Evolutionary conservation across 2,888 invertebrate species (phyloP).

Genomic region (Ecliptopera silaceata): DNA sequence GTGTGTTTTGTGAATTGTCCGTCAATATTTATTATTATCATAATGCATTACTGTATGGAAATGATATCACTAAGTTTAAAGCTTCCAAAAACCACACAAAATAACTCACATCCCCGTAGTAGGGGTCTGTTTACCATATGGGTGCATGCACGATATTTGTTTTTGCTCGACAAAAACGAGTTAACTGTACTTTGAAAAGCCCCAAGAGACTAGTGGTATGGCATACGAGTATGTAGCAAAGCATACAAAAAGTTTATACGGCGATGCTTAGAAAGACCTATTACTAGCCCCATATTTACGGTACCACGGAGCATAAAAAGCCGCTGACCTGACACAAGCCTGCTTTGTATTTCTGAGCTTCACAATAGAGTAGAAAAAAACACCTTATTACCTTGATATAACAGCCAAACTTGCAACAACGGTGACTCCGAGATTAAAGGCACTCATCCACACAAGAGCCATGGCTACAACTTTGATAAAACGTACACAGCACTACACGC

Average conservation of each 20-base stretch:
- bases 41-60: too few relatives aligned
- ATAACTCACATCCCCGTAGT: too few relatives aligned
- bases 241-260: neutral
- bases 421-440: constrained; percentile 85
- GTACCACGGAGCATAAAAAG: constrained; percentile 14
- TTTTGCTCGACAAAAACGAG: too few relatives aligned
- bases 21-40: too few relatives aligned
- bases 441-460: constrained; percentile 85
- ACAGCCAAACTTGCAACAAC: constrained; percentile 85
- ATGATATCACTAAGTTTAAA: too few relatives aligned
- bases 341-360: constrained; percentile 17
- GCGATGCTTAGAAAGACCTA: constrained; percentile 6
- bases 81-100: too few relatives aligned
- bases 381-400: constrained; percentile 25
- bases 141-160: too few relatives aligned
- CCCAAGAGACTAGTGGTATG: too few relatives aligned
- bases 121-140: too few relatives aligned
- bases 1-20: too few relatives aligned
- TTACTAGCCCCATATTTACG: neutral
- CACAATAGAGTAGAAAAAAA: constrained; percentile 8
- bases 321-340: constrained; percentile 15
- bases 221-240: neutral
- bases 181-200: too few relatives aligned
- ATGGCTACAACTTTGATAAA: constrained; percentile 60
- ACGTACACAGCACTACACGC: constrained; percentile 43